These are phyloP conservation scores for Desmodus rotundus DNA, from an alignment of 2,113 vertebrate species.

Conservation along the genomic window DNA sequence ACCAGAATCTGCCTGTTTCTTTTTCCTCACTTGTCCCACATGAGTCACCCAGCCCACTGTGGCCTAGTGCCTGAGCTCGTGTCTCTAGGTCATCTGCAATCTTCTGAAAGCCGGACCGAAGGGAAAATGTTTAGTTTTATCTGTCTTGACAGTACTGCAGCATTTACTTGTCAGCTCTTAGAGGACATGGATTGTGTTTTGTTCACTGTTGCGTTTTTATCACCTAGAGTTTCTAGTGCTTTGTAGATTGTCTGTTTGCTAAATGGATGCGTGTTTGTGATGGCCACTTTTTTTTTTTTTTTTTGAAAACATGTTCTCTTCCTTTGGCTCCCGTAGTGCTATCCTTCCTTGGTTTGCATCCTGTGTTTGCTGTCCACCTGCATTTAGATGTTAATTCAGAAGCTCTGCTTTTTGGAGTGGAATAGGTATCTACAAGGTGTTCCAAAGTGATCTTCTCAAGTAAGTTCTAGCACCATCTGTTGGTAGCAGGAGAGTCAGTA, in stretches of 20 bases:
- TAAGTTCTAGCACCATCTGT: background rate
- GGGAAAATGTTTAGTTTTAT: background rate
- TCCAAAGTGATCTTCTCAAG: background rate
- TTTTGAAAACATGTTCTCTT: background rate
- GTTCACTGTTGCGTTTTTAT: background rate
- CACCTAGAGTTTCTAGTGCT: background rate
- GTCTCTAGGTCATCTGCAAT: background rate
- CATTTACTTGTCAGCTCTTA: background rate
- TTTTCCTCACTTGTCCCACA: background rate
- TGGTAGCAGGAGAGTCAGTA: background rate
- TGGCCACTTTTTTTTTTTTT: background rate
- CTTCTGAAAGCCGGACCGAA: background rate
- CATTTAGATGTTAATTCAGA: slow-evolving; percentile 13
- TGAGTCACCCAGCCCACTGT: background rate
- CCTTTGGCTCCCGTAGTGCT: background rate
- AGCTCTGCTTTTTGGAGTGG: background rate
- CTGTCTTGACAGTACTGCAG: background rate
- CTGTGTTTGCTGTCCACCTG: background rate
- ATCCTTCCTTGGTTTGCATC: background rate
- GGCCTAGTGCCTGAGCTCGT: background rate
- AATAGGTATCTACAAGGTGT: background rate
- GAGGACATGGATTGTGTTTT: background rate
- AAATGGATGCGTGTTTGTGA: background rate
- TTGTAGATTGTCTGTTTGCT: background rate
- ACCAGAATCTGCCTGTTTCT: background rate